These are phyloP conservation scores for Limenitis camilla DNA, from an alignment of 2,888 invertebrate species.

Conservation along the genomic window DNA sequence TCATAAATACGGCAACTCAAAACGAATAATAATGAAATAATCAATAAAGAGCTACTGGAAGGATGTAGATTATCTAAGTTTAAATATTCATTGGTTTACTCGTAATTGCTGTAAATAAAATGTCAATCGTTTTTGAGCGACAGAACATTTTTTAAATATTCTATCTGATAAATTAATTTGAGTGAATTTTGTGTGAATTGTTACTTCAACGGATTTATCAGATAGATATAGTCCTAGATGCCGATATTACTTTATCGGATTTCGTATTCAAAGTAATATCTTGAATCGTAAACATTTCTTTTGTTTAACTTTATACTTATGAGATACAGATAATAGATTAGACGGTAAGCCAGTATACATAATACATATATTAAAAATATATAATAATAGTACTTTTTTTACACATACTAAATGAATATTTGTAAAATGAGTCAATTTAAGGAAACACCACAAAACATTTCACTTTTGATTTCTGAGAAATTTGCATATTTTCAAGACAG, in stretches of 20 bases:
- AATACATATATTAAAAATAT: too few relatives aligned
- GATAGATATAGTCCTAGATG: constrained; percentile 13
- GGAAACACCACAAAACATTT: not conserved
- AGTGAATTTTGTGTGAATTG: constrained; percentile 14
- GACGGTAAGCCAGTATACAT: too few relatives aligned
- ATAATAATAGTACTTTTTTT: too few relatives aligned
- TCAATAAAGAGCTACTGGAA: too few relatives aligned
- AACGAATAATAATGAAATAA: too few relatives aligned
- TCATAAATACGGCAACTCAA: not conserved
- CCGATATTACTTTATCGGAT: constrained; percentile 10
- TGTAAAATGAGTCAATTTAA: not conserved
- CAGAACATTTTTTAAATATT: too few relatives aligned
- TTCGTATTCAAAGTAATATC: constrained; percentile 1
- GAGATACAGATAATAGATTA: not conserved
- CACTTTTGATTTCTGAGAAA: not conserved
- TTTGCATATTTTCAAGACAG: constrained; percentile 1
- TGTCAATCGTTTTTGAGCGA: too few relatives aligned
- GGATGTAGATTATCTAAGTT: too few relatives aligned
- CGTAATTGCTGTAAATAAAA: too few relatives aligned
- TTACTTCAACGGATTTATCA: constrained; percentile 13
- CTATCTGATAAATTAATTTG: not conserved
- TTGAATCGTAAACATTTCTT: constrained; percentile 3
- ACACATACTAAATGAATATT: not conserved
- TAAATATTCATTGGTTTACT: too few relatives aligned
- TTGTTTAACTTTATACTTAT: not conserved